Percentiles rank a stretch among this genome's conserved stretches.
Evolutionary conservation across 2,113 vertebrate genomes (phyloP).

Genomic region (Silurus asotus): DNA sequence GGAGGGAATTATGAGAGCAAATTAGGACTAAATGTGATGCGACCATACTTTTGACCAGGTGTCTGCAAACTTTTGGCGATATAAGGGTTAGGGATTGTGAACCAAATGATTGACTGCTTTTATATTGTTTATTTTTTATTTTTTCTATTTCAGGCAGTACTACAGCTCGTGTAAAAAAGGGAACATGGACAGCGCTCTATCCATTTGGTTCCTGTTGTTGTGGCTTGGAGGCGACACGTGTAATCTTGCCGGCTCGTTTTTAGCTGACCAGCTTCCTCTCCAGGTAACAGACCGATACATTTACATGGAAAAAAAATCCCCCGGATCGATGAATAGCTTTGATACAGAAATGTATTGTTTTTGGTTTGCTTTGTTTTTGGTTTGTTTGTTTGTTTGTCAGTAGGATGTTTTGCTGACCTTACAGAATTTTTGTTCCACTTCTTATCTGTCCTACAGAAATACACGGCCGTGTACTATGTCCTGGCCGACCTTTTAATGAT

Average conservation of each 20-base stretch:
- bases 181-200: slow-evolving; percentile 91
- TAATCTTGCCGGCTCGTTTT: slow-evolving; percentile 89
- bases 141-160: slow-evolving; percentile 78
- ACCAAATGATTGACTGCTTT: neutral
- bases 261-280: slow-evolving; percentile 90
- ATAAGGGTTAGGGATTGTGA: too few species aligned
- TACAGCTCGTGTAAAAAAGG: slow-evolving; percentile 84
- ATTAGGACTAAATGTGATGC: too few species aligned
- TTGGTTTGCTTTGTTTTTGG: neutral
- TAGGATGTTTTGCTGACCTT: neutral
- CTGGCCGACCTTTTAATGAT: slow-evolving; percentile 86
- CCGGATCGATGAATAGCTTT: neutral
- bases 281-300: slow-evolving; percentile 75
- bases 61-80: too few species aligned
- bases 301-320: neutral
- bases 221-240: slow-evolving; percentile 92
- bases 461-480: slow-evolving; percentile 92
- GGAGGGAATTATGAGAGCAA: too few species aligned
- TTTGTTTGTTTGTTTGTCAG: neutral
- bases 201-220: slow-evolving; percentile 90
- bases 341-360: neutral
- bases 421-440: slow-evolving; percentile 14
- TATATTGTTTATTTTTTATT: neutral
- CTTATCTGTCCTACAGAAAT: slow-evolving; percentile 71
- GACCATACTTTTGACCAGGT: too few species aligned